Percentiles rank a stretch among this genome's conserved stretches.
phyloP scores from a whole-genome alignment of 1,140 invertebrate genomes.

The Adoxophyes honmai region DNA sequence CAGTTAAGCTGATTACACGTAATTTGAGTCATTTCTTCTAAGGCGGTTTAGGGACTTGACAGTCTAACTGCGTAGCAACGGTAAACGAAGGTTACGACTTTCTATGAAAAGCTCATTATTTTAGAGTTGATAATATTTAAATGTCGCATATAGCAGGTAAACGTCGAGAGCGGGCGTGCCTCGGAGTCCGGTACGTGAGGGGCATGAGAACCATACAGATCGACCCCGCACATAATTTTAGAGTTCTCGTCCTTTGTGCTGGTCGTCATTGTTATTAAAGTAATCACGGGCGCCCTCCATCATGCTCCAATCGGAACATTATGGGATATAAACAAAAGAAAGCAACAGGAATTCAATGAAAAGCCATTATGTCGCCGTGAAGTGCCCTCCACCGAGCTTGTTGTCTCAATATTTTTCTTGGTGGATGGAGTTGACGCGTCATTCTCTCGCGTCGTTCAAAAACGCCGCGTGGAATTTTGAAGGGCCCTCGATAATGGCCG shows the following conservation, averaged over 20 bases:
- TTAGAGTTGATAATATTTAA: conserved; percentile 60
- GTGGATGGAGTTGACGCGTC: conserved; percentile 65
- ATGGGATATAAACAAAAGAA: conserved; percentile 75
- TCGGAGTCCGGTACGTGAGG: conserved; percentile 52
- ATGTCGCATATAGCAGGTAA: conserved; percentile 49
- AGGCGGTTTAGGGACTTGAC: conserved; percentile 1
- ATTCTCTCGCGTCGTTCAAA: conserved; percentile 59
- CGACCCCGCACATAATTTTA: conserved; percentile 67
- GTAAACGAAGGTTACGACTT: conserved; percentile 36
- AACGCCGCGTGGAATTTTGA: conserved; percentile 68
- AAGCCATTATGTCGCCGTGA: conserved; percentile 69
- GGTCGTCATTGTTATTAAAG: conserved; percentile 72
- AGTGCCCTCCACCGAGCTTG: conserved; percentile 56
- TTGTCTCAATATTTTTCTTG: conserved; percentile 76
- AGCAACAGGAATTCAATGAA: conserved; percentile 72
- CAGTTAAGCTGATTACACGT: too few relatives aligned
- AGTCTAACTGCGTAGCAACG: conserved; percentile 27
- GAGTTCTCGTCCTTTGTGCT: conserved; percentile 64
- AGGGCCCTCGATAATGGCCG: conserved; percentile 66
- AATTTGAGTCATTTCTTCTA: background rate
- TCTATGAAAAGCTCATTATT: conserved; percentile 61
- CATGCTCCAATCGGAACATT: conserved; percentile 71
- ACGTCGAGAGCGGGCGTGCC: conserved; percentile 37
- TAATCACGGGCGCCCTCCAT: conserved; percentile 70
- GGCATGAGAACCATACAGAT: conserved; percentile 57